Conservation (phyloP, 2,797 vertebrate genomes). For the Tragelaphus eurycerus region DNA sequence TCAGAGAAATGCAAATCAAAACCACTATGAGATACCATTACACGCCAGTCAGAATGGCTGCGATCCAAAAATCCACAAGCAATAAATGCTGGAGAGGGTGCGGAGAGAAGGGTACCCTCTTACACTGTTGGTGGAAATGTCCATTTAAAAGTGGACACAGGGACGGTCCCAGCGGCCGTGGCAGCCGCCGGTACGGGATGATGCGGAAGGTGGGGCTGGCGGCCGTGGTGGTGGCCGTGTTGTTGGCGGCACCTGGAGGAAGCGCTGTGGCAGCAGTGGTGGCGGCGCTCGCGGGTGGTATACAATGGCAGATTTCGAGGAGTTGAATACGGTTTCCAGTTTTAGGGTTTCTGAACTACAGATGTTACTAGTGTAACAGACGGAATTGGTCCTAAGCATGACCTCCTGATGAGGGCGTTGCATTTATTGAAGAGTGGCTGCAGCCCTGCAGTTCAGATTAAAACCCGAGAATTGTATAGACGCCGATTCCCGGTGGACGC, state of each 20-base stretch:
- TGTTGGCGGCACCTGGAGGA: slow-evolving; percentile 73
- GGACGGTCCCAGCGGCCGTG: background rate
- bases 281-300: slow-evolving; percentile 81
- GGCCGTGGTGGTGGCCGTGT: slow-evolving; percentile 76
- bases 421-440: slow-evolving; percentile 89
- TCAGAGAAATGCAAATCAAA: no score
- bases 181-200: slow-evolving; percentile 74
- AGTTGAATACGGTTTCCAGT: slow-evolving; percentile 92
- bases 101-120: no score
- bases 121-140: no score
- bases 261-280: slow-evolving; percentile 74
- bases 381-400: slow-evolving; percentile 90
- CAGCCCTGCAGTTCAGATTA: slow-evolving; percentile 89
- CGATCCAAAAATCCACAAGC: no score
- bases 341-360: slow-evolving; percentile 92
- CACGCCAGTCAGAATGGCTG: no score
- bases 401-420: slow-evolving; percentile 90
- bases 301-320: slow-evolving; percentile 93
- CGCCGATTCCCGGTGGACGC: slow-evolving; percentile 85
- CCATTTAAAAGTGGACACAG: background rate
- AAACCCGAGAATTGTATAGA: slow-evolving; percentile 89
- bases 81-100: no score
- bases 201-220: slow-evolving; percentile 47
- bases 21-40: no score
- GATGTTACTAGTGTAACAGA: slow-evolving; percentile 83